Evolutionary conservation across 2,113 vertebrate genomes (phyloP), one percentile per base, ranked within the genome.

Genomic region (Lichenostomus cassidix): DNA sequence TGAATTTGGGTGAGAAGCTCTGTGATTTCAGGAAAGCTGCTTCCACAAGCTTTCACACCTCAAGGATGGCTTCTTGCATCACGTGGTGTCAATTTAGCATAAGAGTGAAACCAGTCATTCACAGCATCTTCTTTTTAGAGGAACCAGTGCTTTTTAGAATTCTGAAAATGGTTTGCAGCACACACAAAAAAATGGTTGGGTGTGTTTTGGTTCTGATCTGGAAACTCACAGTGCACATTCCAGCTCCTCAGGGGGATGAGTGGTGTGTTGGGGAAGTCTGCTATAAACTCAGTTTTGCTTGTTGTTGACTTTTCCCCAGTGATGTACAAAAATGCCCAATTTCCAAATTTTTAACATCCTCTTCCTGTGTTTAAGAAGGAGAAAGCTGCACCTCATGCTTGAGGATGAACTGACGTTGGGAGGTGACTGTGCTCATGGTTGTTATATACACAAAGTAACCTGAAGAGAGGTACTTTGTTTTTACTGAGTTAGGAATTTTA

Each of bases 1-100:
- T 73, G 82, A 62, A 80, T 76, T 55, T 62, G 82, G 59, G 28
- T 77, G 82, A 90, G 92, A 88, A 95, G 75, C 87, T 94, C 33
- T 3, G 79, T 33, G 85, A 89, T 90, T 80, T 77, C 55, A 67
- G 67, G 69, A 53, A 58, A 94, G 79, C 88, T 88, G 79, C 76
- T 91, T 73, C 41, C 87, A 44, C 16, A 3, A 60, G 73, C 84
- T 94, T 80, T 95, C 59, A 69, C 83, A 35, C 85, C 94, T 93
- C 76, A 37, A n/a, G 59, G 13, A 10, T 49, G 59, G 67, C 22
- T 93, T 39, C 90, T 62, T 44, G 50, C 75, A 65, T 73, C 82
- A 62, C 31, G 11, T 49, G n/a, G 18, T 42, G 52, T 39, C 31
- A 82, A 89, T 89, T 52, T 21, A 92, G 74, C 81, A 3, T 23